Base-by-base conservation (phyloP, 1,140 invertebrate species). In the Delia radicum region DNA sequence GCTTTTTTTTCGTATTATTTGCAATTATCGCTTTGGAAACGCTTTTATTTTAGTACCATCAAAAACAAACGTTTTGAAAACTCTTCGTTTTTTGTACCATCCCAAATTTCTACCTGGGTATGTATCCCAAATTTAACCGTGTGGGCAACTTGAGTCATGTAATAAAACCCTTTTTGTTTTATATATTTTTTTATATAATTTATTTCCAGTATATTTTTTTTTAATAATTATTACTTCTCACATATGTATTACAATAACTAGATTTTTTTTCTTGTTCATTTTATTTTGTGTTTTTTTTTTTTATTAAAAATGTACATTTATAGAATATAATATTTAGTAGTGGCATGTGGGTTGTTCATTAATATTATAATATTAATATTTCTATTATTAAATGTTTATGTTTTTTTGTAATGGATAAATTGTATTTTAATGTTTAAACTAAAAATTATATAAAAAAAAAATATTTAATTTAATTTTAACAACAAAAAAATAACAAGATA, bases 211-310 rank as follows among this genome's bases (percentile, higher is more conserved):
- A 48, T 55, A 55, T 5, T 55, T 46, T 73, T 33, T 33, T 69
- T 69, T 69, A 31, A 67, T 67, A 29, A 31, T 69, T 69, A 37
- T 69, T 69, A 69, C 21, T 69, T 69, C 31, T 33, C 65, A 73
- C n/a, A n/a, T n/a, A n/a, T n/a, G n/a, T 73, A 73, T 55, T 73
- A 73, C 72, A 73, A 73, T 73, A 73, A 73, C 72, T 73, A 73
- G 72, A 28, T 73, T 67, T 28, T 29, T 69, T 67, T 27, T 69
- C 37, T 55, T 69, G n/a, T 63, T n/a, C n/a, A n/a, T n/a, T n/a
- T n/a, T 63, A 27, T 37, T 69, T 33, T 37, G 3, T 8, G n/a
- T 55, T 29, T 37, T 69, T 33, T 67, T 31, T 33, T 18, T 55
- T 73, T 27, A 73, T 73, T 73, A 28, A 48, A 73, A 55, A 61